Conservation (phyloP, 2,113 vertebrate species). For the Polyodon spathula region DNA sequence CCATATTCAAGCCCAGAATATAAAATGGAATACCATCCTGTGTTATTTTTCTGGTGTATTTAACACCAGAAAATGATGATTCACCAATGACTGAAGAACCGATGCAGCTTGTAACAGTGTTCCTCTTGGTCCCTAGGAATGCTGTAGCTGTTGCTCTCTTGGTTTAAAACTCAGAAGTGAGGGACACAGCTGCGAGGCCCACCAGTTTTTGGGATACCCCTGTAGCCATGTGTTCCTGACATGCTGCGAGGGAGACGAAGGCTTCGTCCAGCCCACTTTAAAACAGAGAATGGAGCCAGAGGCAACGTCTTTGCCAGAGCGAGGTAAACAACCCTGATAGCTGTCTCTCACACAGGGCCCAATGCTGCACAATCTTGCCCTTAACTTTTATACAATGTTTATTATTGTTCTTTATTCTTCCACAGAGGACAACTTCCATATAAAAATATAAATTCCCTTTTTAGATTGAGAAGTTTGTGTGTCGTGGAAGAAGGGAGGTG, state of each 20-base stretch:
- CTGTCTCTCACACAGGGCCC: constrained; percentile 15
- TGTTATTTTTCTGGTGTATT: no score
- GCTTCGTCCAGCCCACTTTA: constrained; percentile 46
- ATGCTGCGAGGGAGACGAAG: constrained; percentile 74
- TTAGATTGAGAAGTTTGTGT: no score
- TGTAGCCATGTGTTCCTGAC: constrained; percentile 78
- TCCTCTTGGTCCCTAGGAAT: constrained; percentile 59
- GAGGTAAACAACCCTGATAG: constrained; percentile 46
- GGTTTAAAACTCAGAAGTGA: constrained; percentile 61
- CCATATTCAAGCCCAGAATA: no score
- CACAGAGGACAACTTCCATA: no score
- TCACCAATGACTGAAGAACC: no score
- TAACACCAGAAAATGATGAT: no score
- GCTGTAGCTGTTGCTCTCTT: constrained; percentile 83
- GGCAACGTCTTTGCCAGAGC: constrained; percentile 46
- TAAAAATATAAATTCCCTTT: no score
- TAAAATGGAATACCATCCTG: no score
- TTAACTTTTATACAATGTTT: constrained; percentile 25
- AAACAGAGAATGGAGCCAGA: constrained; percentile 53
- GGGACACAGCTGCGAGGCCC: constrained; percentile 58
- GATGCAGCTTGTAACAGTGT: constrained; percentile 3
- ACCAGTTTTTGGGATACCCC: constrained; percentile 71
- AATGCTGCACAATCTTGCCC: constrained; percentile 32
- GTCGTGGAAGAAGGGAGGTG: no score
- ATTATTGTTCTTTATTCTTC: constrained; percentile 23